Conservation (phyloP, 2,113 vertebrate species). For the Austrofundulus limnaeus region DNA sequence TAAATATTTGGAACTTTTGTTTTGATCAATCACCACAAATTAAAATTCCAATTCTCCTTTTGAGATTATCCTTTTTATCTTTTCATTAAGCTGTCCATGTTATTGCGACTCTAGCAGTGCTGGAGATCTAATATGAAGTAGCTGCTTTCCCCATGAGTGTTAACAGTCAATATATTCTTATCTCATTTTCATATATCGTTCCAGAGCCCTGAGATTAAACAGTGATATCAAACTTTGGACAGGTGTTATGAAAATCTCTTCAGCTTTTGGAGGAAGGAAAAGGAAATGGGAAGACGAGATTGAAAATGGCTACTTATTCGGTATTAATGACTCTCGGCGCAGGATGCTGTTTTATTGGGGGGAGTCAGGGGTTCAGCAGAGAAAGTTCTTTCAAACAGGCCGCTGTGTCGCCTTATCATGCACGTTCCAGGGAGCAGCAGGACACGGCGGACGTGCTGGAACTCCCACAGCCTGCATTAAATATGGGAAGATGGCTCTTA, state of each 20-base stretch:
- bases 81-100: constrained; percentile 65
- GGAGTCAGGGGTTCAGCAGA: constrained; percentile 39
- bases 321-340: constrained; percentile 48
- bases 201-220: constrained; percentile 41
- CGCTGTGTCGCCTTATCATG: constrained; percentile 15
- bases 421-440: constrained; percentile 17
- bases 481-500: constrained; percentile 15
- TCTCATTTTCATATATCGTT: constrained; percentile 62
- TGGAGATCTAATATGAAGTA: constrained; percentile 45
- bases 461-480: constrained; percentile 24
- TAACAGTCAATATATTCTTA: constrained; percentile 55
- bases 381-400: constrained; percentile 38
- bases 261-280: constrained; percentile 39
- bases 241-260: constrained; percentile 41
- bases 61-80: constrained; percentile 70
- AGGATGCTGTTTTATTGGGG: constrained; percentile 30
- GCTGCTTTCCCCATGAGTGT: constrained; percentile 45
- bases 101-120: constrained; percentile 54
- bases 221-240: constrained; percentile 34
- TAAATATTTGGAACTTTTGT: constrained; percentile 33
- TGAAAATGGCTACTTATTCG: constrained; percentile 11
- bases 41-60: constrained; percentile 46
- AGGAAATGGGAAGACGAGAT: neutral
- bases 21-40: constrained; percentile 57
- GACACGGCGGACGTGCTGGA: constrained; percentile 51